Evolutionary conservation across 2,113 vertebrate species (phyloP), one percentile per base, ranked within the genome.

Genomic region (Camelus dromedarius): DNA sequence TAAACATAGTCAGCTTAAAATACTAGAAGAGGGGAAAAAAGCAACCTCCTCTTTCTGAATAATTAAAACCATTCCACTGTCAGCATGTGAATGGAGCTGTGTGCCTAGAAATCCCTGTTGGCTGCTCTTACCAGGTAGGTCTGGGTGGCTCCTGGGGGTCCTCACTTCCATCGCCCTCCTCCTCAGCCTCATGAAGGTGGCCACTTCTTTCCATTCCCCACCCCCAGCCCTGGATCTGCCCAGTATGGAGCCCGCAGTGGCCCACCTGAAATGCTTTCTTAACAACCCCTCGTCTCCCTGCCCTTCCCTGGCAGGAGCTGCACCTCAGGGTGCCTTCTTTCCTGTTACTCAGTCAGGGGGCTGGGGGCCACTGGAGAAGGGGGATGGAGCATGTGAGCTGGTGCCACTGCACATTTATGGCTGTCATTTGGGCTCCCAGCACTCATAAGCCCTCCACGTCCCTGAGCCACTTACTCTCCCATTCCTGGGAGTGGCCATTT

Each of bases 341-440:
- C 77, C n/a, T 3, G 0, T 11, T 28, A 0, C 62, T 69, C n/a
- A 2, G 48, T n/a, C 1, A 19, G 52, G 30, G 24, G n/a, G 48
- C 46, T 4, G 48, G 66, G 86, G 50, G 26, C 91, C n/a, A 46
- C 93, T 7, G 3, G 72, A 35, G 30, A 9, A 42, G 38, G 35
- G 46, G 72, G 58, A 12, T 0, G 1, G 6, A 30, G 35, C 4
- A 1, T 4, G 1, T 0, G 2, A 50, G 28, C 73, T 22, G 28
- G 16, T n/a, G 64, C 69, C 83, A 13, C 48, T 8, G 16, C 20
- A 24, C 14, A 4, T 26, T 50, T 1, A 1, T 16, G 46, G 8
- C 46, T 15, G 0, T 70, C 12, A 3, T 42, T 22, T 3, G 6
- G 54, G 38, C 35, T 52, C 19, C 6, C 12, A 0, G 18, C 64